Percentiles rank a stretch among this genome's conserved stretches.
Evolutionary conservation across 2,888 invertebrate genomes (phyloP).

Genomic region (Caenorhabditis wallacei): DNA sequence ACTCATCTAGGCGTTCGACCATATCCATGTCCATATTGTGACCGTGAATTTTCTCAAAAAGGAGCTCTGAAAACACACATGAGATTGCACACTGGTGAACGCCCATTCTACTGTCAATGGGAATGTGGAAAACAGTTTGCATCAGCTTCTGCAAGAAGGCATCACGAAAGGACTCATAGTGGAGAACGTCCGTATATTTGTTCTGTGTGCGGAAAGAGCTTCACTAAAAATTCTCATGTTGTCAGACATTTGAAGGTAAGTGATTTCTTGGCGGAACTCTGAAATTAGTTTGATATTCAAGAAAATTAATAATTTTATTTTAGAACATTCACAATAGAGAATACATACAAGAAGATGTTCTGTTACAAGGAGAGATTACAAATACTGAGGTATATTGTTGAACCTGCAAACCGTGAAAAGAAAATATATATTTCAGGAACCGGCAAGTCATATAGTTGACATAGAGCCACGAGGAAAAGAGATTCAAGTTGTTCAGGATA

Average conservation of each 20-base stretch:
- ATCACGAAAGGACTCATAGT: conserved; percentile 75
- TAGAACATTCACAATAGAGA: conserved; percentile 43
- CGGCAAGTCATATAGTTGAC: conserved; percentile 3
- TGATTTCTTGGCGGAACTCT: background rate
- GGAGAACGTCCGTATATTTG: conserved; percentile 68
- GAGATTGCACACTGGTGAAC: conserved; percentile 71
- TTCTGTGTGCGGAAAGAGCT: conserved; percentile 63
- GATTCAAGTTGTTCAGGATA: conserved; percentile 26
- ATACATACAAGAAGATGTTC: background rate
- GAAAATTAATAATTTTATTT: background rate
- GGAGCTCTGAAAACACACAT: conserved; percentile 69
- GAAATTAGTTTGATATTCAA: background rate
- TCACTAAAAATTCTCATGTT: conserved; percentile 70
- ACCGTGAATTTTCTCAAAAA: conserved; percentile 63
- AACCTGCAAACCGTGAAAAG: no score
- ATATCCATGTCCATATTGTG: conserved; percentile 47
- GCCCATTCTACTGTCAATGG: conserved; percentile 75
- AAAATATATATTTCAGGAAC: background rate
- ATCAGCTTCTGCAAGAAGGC: conserved; percentile 73
- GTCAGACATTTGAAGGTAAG: conserved; percentile 66
- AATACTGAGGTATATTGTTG: background rate
- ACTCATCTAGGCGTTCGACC: conserved; percentile 50
- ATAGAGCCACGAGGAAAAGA: conserved; percentile 45
- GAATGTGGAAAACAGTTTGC: conserved; percentile 76
- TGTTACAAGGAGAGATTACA: background rate